phyloP scores from a whole-genome alignment of 1,140 invertebrate genomes.

The Ceratoteleas bidentatus region DNA sequence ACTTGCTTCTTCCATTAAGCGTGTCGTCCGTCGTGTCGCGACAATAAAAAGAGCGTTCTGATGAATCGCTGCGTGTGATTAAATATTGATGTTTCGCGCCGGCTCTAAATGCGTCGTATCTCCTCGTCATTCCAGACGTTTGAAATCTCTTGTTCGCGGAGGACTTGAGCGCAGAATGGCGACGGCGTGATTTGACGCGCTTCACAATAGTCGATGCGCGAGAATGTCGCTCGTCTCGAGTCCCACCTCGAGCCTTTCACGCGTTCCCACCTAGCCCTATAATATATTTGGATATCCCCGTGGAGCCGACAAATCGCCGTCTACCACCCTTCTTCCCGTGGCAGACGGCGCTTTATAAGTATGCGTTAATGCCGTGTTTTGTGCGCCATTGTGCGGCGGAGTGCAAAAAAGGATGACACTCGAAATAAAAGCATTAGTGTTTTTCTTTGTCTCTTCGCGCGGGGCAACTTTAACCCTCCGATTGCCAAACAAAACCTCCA shows the following conservation, averaged over 20 bases:
- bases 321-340: conserved; percentile 45
- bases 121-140: conserved; percentile 54
- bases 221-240: conserved; percentile 62
- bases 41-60: conserved; percentile 34
- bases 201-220: conserved; percentile 67
- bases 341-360: conserved; percentile 54
- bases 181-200: conserved; percentile 68
- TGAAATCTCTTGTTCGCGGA: conserved; percentile 65
- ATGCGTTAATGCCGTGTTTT: conserved; percentile 68
- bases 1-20: conserved; percentile 52
- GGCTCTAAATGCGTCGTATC: conserved; percentile 41
- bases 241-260: conserved; percentile 59
- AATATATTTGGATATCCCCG: conserved; percentile 71
- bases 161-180: conserved; percentile 62
- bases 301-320: conserved; percentile 62
- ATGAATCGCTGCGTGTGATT: conserved; percentile 37
- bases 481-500: background rate
- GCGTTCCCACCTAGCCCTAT: conserved; percentile 63
- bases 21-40: conserved; percentile 29
- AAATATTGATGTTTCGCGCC: conserved; percentile 57
- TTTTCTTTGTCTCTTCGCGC: background rate
- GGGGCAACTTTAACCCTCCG: background rate
- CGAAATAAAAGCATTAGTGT: conserved; percentile 32
- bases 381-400: conserved; percentile 45
- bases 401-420: conserved; percentile 45